Conservation (phyloP, 2,113 vertebrate species). For the Verasper variegatus region DNA sequence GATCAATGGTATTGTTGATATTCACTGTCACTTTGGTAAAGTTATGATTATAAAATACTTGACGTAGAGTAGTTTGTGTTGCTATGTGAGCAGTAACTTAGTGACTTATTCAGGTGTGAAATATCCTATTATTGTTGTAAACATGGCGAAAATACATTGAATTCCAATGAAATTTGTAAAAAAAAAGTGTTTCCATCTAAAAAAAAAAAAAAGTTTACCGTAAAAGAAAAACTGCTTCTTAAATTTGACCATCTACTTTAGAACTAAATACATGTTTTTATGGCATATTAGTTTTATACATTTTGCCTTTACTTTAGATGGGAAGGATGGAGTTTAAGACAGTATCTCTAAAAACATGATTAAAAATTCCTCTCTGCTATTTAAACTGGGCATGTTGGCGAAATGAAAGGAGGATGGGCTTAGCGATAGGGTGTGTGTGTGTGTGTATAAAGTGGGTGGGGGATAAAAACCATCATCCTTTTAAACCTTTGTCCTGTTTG, state of each 20-base stretch:
- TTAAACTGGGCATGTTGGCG: constrained; percentile 30
- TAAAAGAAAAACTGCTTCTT: background rate
- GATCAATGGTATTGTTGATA: constrained; percentile 21
- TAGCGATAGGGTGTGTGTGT: constrained; percentile 3
- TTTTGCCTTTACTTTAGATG: background rate
- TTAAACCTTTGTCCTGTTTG: constrained; percentile 66
- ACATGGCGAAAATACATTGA: background rate
- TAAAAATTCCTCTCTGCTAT: constrained; percentile 41
- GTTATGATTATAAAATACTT: background rate
- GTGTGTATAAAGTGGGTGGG: constrained; percentile 53
- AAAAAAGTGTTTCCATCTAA: no score
- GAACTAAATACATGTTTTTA: no score
- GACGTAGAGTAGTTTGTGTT: background rate
- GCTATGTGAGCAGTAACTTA: background rate
- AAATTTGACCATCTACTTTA: background rate
- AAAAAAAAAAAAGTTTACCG: no score
- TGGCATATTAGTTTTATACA: no score
- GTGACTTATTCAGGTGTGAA: background rate
- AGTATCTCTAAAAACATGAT: constrained; percentile 34
- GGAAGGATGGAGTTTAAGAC: background rate
- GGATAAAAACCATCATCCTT: constrained; percentile 55
- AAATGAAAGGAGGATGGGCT: constrained; percentile 48
- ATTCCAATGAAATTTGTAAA: no score
- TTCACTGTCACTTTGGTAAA: constrained; percentile 10
- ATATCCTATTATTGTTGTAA: background rate